Evolutionary conservation across 2,113 vertebrate genomes (phyloP), one percentile per base, ranked within the genome.

Genomic region (Prochilodus magdalenae): DNA sequence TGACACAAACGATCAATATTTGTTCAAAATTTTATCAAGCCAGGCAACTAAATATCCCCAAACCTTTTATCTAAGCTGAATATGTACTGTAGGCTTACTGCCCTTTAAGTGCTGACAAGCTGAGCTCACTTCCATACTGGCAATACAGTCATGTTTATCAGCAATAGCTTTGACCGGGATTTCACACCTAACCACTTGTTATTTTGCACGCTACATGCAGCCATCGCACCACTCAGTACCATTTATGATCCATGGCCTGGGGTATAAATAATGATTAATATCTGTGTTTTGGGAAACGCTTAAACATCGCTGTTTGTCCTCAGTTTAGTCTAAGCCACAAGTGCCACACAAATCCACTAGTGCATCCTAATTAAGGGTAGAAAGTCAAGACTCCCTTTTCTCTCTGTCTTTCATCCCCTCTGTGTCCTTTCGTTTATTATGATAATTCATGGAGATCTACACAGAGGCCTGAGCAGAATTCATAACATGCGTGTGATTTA

Each of bases 341-440:
- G 22, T 40, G 29, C 13, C 63, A 78, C 30, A 55, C 51, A 20
- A 36, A 69, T 44, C 22, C 26, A 71, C 77, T 30, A 55, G 26
- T 53, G 63, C 44, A 40, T 76, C 49, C 27, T 84, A 65, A 80
- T 76, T 63, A 80, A 80, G 63, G 40, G 71, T 60, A 30, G 27
- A 69, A 22, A 65, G 57, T 66, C 30, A 70, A n/a, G 57, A 47
- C 73, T 71, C 73, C 51, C 15, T 24, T 62, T 12, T 18, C 27
- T 29, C n/a, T 69, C 14, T 51, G 10, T 3, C 14, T 16, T 44
- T 36, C 57, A 27, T n/a, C 36, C 18, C 33, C 16, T 75, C 67
- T 73, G 49, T 33, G 55, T 76, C 44, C 40, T 44, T 57, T 15
- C 73, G 57, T 44, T 77, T 53, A 59, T 11, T 24, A 70, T 20